Conservation (phyloP, 2,888 invertebrate genomes). For the Trimorus sp. region DNA sequence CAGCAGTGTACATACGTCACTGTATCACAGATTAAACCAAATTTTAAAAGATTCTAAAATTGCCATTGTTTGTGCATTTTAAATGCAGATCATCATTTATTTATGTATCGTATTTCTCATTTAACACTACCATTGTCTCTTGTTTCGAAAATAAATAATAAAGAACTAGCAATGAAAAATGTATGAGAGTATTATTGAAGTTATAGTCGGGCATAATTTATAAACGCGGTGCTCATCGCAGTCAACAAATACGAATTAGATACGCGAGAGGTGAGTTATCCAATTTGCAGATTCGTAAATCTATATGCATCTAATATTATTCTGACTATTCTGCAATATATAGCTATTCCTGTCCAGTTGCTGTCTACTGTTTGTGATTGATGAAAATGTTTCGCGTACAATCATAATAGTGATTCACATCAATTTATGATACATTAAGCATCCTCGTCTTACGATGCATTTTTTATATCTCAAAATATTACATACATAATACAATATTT, state of each 20-base stretch:
- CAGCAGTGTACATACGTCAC: slow-evolving; percentile 10
- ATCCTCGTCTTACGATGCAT: neutral
- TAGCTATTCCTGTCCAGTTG: slow-evolving; percentile 55
- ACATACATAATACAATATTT: no score
- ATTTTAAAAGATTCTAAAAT: slow-evolving; percentile 20
- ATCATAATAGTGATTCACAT: slow-evolving; percentile 57
- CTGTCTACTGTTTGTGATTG: slow-evolving; percentile 60
- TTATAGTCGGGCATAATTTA: neutral
- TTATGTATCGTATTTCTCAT: no score
- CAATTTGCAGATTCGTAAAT: slow-evolving; percentile 56
- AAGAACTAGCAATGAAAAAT: no score
- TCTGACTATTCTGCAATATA: slow-evolving; percentile 44
- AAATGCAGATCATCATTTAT: no score
- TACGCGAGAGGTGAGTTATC: slow-evolving; percentile 38
- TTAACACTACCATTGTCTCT: no score
- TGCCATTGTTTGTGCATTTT: neutral
- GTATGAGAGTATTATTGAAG: no score
- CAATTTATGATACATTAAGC: slow-evolving; percentile 15
- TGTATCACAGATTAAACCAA: slow-evolving; percentile 29
- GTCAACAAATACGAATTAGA: slow-evolving; percentile 43
- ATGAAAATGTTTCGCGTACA: slow-evolving; percentile 59
- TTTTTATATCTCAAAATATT: no score
- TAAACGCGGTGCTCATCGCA: slow-evolving; percentile 21
- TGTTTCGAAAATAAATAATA: no score
- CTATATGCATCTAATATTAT: slow-evolving; percentile 48